These are phyloP conservation scores for Lepilemur septentrionalis DNA, from an alignment of 2,797 vertebrate species.

Conservation along the genomic window DNA sequence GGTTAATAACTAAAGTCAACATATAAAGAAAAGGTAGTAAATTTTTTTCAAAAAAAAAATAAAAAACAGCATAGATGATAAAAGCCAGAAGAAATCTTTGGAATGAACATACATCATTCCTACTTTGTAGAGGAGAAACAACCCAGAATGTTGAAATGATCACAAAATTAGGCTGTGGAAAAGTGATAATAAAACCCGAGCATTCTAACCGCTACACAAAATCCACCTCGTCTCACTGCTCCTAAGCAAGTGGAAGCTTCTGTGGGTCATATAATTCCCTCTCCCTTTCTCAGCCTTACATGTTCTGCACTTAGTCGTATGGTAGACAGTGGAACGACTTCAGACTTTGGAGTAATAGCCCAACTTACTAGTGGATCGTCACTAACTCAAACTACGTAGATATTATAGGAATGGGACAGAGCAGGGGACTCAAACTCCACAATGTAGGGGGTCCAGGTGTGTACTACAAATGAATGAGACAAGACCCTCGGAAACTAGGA, in stretches of 20 bases:
- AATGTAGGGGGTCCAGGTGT: neutral
- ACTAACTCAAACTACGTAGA: neutral
- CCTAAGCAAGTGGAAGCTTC: neutral
- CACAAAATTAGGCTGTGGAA: neutral
- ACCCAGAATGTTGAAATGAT: neutral
- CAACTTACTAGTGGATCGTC: neutral
- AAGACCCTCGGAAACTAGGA: neutral
- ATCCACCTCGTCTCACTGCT: neutral
- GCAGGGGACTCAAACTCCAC: neutral
- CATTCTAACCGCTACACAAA: neutral
- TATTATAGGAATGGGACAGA: neutral
- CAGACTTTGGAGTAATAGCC: neutral
- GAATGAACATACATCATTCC: neutral
- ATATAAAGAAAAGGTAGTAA: neutral
- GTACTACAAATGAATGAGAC: neutral
- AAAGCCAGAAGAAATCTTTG: neutral
- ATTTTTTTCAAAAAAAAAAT: neutral
- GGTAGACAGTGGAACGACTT: neutral
- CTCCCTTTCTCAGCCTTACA: neutral
- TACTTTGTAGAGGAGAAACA: neutral
- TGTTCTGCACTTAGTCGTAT: neutral
- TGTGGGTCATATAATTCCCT: neutral
- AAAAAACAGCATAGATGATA: neutral
- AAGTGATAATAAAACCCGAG: neutral
- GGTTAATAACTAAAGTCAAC: neutral